Conservation (phyloP, 1,140 invertebrate species). For the Paraescarpia echinospica region DNA sequence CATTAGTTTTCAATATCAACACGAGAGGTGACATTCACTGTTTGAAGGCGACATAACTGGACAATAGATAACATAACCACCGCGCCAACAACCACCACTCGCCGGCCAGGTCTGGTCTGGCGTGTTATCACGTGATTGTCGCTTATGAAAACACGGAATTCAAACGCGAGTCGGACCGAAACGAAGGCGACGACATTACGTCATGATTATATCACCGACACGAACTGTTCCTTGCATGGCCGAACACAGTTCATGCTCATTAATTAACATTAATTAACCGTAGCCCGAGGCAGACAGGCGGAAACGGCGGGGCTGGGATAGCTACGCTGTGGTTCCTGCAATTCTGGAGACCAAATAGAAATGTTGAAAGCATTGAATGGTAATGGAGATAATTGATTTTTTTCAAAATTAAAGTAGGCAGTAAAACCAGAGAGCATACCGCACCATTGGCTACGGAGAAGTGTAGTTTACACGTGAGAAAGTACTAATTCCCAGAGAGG, state of each 20-base stretch:
- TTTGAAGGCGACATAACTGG: neutral
- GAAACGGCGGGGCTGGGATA: neutral
- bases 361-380: neutral
- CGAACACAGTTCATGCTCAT: neutral
- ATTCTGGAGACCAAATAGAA: neutral
- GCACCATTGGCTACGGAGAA: too few species aligned
- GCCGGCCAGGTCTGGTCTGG: neutral
- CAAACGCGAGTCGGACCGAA: neutral
- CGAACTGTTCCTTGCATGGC: neutral
- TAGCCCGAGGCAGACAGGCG: neutral
- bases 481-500: too few species aligned
- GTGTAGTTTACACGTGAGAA: too few species aligned
- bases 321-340: neutral
- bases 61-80: conserved; percentile 1
- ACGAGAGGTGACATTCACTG: neutral
- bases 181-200: neutral
- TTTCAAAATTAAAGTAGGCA: too few species aligned
- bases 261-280: conserved; percentile 2
- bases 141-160: conserved; percentile 1
- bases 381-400: too few species aligned
- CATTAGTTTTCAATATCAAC: neutral
- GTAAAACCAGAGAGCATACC: too few species aligned
- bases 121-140: neutral
- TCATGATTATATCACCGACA: neutral
- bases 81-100: neutral